Conservation (phyloP, 2,113 vertebrate species). For the Podiceps cristatus region DNA sequence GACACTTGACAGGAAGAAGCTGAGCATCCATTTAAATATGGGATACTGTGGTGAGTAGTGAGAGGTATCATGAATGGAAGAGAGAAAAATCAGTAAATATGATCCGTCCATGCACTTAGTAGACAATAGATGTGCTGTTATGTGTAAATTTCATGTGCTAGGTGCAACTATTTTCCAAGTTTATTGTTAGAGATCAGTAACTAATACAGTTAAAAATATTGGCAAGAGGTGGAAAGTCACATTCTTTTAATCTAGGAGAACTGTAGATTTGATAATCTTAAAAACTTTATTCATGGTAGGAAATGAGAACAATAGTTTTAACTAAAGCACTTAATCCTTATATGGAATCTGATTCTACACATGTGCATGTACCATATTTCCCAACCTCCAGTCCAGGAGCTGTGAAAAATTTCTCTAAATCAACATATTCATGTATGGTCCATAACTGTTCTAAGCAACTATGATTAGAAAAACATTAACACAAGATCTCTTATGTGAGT, state of each 20-base stretch:
- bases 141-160: not conserved
- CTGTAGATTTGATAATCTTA: not conserved
- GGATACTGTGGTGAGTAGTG: not conserved
- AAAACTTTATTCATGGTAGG: not conserved
- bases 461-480: not conserved
- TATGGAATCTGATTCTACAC: not conserved
- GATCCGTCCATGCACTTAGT: not conserved
- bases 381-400: not conserved
- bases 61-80: not conserved
- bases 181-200: not conserved
- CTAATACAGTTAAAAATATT: not conserved
- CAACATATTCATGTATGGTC: not conserved
- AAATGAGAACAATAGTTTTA: not conserved
- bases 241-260: not conserved
- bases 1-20: not conserved
- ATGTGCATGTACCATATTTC: not conserved
- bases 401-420: not conserved
- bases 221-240: not conserved
- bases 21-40: not conserved
- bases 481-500: not conserved
- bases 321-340: not conserved
- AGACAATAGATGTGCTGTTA: not conserved
- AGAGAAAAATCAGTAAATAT: not conserved
- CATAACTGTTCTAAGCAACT: not conserved
- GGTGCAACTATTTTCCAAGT: not conserved